phyloP scores from a whole-genome alignment of 2,888 invertebrate genomes.

The Polietes domitor region DNA sequence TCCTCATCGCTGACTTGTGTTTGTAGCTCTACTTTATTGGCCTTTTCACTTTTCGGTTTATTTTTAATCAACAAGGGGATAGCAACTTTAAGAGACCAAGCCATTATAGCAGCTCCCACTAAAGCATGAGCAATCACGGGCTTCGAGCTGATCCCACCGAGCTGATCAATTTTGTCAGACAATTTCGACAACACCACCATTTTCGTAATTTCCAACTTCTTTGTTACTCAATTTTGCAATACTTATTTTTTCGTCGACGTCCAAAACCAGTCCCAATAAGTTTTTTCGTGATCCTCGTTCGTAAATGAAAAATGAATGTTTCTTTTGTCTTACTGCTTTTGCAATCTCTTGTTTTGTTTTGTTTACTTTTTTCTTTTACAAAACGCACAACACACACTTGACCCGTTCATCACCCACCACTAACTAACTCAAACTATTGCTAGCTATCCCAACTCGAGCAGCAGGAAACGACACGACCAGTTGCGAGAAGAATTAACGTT shows the following conservation, averaged over 20 bases:
- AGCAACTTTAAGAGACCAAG: constrained; percentile 84
- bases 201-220: constrained; percentile 17
- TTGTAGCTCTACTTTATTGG: constrained; percentile 34
- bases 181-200: constrained; percentile 84
- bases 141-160: constrained; percentile 82
- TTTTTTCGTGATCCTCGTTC: not conserved
- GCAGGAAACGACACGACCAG: constrained; percentile 14
- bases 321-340: not conserved
- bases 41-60: constrained; percentile 51
- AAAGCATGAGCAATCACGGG: constrained; percentile 84
- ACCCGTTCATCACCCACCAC: constrained; percentile 36
- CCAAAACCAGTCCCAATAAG: constrained; percentile 17
- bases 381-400: constrained; percentile 16
- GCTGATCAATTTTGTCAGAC: constrained; percentile 82
- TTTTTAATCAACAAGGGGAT: constrained; percentile 82
- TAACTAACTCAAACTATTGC: not conserved
- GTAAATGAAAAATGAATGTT: not conserved
- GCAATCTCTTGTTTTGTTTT: constrained; percentile 19
- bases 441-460: not conserved
- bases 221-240: constrained; percentile 19
- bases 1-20: constrained; percentile 69
- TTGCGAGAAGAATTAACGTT: not conserved
- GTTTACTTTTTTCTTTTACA: constrained; percentile 9
- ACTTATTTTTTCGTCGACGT: not conserved
- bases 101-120: constrained; percentile 83